These are phyloP conservation scores for Chelonia mydas DNA, from an alignment of 2,797 vertebrate species.

Conservation along the genomic window DNA sequence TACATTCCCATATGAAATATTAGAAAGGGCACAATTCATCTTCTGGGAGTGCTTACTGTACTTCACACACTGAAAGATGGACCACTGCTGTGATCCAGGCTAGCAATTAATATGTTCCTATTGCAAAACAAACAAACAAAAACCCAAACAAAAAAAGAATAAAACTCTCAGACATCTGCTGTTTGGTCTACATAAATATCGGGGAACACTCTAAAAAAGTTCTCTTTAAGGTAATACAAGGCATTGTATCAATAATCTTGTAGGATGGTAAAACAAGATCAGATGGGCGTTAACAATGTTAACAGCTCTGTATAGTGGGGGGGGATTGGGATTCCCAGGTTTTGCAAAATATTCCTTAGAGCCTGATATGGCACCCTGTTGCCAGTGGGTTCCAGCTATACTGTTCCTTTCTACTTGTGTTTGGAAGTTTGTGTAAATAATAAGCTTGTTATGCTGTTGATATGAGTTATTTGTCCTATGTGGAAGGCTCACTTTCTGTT, in stretches of 20 bases:
- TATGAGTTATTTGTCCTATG: conserved; percentile 23
- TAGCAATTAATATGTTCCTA: neutral
- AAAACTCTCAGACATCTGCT: neutral
- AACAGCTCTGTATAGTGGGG: neutral
- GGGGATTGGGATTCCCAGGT: neutral
- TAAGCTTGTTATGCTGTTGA: neutral
- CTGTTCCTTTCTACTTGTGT: neutral
- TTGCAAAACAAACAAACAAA: conserved; percentile 29
- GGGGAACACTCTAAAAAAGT: neutral
- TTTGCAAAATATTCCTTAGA: neutral
- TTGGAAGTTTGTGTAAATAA: neutral
- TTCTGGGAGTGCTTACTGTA: neutral
- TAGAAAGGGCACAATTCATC: neutral
- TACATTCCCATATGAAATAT: conserved; percentile 17
- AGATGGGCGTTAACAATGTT: neutral
- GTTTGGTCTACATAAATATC: neutral
- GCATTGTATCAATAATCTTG: neutral
- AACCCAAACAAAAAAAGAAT: neutral
- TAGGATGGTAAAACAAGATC: neutral
- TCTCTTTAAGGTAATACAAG: neutral
- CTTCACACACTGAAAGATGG: neutral
- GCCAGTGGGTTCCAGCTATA: neutral
- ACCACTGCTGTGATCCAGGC: conserved; percentile 11
- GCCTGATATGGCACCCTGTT: neutral
- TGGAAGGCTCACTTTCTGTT: conserved; percentile 3